Evolutionary conservation across 2,888 invertebrate genomes (phyloP).

Genomic region (Callyntrura guangdongensis): DNA sequence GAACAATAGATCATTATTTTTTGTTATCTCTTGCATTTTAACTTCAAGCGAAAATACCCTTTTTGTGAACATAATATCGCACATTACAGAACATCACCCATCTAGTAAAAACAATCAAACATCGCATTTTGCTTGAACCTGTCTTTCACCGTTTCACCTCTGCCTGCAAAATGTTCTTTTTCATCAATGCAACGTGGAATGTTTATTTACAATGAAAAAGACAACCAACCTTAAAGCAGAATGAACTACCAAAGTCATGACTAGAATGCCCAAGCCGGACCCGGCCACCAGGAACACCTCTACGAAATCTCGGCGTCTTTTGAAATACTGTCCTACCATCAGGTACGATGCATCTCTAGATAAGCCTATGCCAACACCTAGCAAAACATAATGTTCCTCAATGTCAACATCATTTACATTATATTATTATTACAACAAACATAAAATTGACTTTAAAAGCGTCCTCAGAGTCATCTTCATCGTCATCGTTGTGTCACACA

Average conservation of each 20-base stretch:
- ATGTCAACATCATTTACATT: slow-evolving; percentile 4
- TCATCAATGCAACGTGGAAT: background rate
- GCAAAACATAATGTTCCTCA: slow-evolving; percentile 61
- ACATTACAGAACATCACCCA: slow-evolving; percentile 82
- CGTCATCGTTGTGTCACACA: background rate
- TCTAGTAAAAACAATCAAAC: too few relatives aligned
- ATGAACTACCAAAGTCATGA: slow-evolving; percentile 76
- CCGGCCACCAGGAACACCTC: slow-evolving; percentile 96
- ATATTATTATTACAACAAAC: background rate
- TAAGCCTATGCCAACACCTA: slow-evolving; percentile 93
- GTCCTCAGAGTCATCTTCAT: background rate
- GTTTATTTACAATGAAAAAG: background rate
- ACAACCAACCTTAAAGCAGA: slow-evolving; percentile 74
- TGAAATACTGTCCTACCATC: slow-evolving; percentile 97
- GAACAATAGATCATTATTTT: slow-evolving; percentile 52
- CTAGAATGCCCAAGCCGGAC: slow-evolving; percentile 90
- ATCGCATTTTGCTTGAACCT: too few relatives aligned
- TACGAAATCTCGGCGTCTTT: slow-evolving; percentile 92
- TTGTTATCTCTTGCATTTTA: slow-evolving; percentile 23
- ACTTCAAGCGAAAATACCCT: slow-evolving; percentile 85
- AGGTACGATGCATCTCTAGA: slow-evolving; percentile 94
- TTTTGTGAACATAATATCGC: slow-evolving; percentile 74
- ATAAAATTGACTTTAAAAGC: background rate
- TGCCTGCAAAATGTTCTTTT: slow-evolving; percentile 85
- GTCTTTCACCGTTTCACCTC: background rate